phyloP scores from a whole-genome alignment of 2,797 vertebrate species.

The Pampus argenteus region DNA sequence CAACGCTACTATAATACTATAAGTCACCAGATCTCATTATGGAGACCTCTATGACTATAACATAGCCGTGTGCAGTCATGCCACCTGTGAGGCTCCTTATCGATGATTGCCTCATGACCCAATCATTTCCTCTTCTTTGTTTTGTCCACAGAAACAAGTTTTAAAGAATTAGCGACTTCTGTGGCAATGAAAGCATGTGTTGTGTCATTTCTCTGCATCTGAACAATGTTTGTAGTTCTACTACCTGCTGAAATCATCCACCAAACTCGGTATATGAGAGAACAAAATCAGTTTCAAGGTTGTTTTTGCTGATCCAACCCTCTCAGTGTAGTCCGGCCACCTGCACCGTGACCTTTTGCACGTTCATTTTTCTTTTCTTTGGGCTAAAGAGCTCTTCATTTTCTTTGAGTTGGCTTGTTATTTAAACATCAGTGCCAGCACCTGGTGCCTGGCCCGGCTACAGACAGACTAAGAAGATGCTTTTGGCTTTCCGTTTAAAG shows the following conservation, averaged over 20 bases:
- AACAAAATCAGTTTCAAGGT: background rate
- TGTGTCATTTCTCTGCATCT: no score
- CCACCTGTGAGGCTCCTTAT: no score
- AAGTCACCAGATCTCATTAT: no score
- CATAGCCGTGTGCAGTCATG: no score
- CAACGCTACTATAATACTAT: no score
- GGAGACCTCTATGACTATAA: no score
- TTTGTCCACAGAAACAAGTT: background rate
- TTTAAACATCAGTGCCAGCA: constrained; percentile 5
- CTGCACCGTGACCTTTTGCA: constrained; percentile 20
- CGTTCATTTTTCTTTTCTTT: background rate
- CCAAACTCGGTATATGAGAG: background rate
- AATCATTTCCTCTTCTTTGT: no score
- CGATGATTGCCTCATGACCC: no score
- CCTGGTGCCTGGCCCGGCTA: constrained; percentile 45
- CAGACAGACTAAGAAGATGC: constrained; percentile 25
- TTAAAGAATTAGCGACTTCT: no score
- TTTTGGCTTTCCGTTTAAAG: constrained; percentile 42
- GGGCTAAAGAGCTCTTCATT: background rate
- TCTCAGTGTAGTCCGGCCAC: constrained; percentile 3
- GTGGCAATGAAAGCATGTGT: no score
- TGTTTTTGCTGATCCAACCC: background rate
- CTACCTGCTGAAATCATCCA: background rate
- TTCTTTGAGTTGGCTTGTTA: constrained; percentile 24
- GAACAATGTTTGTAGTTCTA: background rate